These are phyloP conservation scores for Tadarida brasiliensis DNA, from an alignment of 2,797 vertebrate genomes.

Conservation along the genomic window DNA sequence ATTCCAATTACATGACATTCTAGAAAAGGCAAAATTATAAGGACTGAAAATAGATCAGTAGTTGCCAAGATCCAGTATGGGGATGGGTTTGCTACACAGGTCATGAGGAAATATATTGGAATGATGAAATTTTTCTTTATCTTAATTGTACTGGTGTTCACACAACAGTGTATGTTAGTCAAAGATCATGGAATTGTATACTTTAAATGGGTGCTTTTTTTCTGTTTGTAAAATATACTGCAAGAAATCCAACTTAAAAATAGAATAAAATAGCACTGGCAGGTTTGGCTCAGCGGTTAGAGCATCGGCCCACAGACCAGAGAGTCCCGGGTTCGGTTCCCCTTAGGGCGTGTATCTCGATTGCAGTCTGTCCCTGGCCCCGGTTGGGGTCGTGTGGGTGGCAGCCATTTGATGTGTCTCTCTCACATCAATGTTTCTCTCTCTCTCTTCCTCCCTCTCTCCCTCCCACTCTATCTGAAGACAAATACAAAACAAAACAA, in stretches of 20 bases:
- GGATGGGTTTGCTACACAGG: not conserved
- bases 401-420: too few relatives aligned
- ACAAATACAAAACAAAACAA: too few relatives aligned
- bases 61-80: not conserved
- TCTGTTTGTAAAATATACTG: not conserved
- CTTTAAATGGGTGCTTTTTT: not conserved
- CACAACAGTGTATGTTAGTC: not conserved
- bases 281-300: too few relatives aligned
- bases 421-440: too few relatives aligned
- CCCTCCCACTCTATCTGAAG: too few relatives aligned
- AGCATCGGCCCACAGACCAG: too few relatives aligned
- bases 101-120: not conserved
- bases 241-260: conserved; percentile 3
- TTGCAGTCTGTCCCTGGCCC: too few relatives aligned
- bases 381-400: too few relatives aligned
- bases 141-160: not conserved
- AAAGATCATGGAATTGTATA: not conserved
- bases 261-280: not conserved
- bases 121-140: not conserved
- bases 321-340: too few relatives aligned
- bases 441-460: too few relatives aligned
- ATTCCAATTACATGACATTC: not conserved
- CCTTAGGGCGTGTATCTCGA: too few relatives aligned
- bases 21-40: conserved; percentile 1
- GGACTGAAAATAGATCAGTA: not conserved